These are phyloP conservation scores for Polypedilum vanderplanki DNA, from an alignment of 1,140 invertebrate genomes.

Conservation along the genomic window DNA sequence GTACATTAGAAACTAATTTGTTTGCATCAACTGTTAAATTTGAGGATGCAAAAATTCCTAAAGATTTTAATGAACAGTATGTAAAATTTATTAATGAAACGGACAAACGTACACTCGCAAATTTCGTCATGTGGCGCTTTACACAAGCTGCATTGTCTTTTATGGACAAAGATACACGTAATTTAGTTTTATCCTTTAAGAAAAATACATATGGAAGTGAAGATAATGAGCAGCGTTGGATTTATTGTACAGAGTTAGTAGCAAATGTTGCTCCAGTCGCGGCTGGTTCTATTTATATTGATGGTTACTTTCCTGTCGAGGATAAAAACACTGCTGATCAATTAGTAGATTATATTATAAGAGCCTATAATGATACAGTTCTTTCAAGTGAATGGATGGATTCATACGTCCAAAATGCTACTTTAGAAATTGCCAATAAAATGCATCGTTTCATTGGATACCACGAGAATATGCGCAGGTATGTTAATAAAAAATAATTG, in stretches of 20 bases:
- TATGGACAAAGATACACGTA: not conserved
- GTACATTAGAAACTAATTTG: too few relatives aligned
- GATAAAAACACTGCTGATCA: not conserved
- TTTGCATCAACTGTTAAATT: too few relatives aligned
- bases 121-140: not conserved
- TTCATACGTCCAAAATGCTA: slow-evolving; percentile 60
- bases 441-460: slow-evolving; percentile 71
- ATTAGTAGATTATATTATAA: slow-evolving; percentile 49
- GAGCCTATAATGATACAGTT: slow-evolving; percentile 66
- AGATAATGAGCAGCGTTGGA: not conserved
- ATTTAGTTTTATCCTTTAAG: not conserved
- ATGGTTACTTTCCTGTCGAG: not conserved
- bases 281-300: slow-evolving; percentile 8
- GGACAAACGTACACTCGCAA: not conserved
- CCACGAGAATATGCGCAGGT: slow-evolving; percentile 59
- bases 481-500: too few relatives aligned
- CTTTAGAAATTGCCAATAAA: slow-evolving; percentile 63
- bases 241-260: not conserved
- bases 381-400: slow-evolving; percentile 77
- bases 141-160: not conserved
- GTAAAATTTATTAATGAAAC: not conserved
- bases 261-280: not conserved
- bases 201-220: not conserved
- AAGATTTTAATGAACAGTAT: not conserved
- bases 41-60: not conserved